phyloP scores from a whole-genome alignment of 1,140 invertebrate species.

The Mercenaria mercenaria region DNA sequence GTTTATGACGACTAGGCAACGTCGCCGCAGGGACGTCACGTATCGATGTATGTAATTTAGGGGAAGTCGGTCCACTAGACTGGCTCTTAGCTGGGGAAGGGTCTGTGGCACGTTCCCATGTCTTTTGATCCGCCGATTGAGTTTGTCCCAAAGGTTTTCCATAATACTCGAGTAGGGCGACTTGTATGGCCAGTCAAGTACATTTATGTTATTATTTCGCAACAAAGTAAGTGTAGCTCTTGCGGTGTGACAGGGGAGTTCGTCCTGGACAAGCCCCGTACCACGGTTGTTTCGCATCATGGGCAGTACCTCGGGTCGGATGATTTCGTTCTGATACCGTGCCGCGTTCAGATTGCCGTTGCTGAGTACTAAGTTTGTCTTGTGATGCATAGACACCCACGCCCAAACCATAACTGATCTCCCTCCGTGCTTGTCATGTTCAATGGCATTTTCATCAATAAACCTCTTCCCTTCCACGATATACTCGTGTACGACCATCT shows the following conservation, averaged over 20 bases:
- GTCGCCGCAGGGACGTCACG: neutral
- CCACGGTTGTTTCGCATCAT: slow-evolving; percentile 2
- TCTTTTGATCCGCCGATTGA: neutral
- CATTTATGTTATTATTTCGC: neutral
- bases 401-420: slow-evolving; percentile 39
- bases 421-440: neutral
- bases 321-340: neutral
- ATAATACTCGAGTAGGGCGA: slow-evolving; percentile 24
- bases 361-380: neutral
- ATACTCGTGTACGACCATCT: slow-evolving; percentile 25
- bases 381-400: neutral
- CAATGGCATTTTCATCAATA: neutral
- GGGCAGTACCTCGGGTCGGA: neutral
- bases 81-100: neutral
- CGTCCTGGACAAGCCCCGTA: slow-evolving; percentile 5
- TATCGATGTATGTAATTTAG: neutral
- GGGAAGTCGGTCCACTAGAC: neutral
- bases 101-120: neutral
- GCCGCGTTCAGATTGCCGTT: slow-evolving; percentile 36
- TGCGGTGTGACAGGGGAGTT: slow-evolving; percentile 11
- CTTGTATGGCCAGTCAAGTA: neutral
- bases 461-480: slow-evolving; percentile 1
- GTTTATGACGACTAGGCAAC: neutral
- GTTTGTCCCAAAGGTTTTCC: slow-evolving; percentile 30
- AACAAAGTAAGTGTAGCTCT: neutral